phyloP scores from a whole-genome alignment of 2,797 vertebrate species.

The Hypotaenidia philippensis region DNA sequence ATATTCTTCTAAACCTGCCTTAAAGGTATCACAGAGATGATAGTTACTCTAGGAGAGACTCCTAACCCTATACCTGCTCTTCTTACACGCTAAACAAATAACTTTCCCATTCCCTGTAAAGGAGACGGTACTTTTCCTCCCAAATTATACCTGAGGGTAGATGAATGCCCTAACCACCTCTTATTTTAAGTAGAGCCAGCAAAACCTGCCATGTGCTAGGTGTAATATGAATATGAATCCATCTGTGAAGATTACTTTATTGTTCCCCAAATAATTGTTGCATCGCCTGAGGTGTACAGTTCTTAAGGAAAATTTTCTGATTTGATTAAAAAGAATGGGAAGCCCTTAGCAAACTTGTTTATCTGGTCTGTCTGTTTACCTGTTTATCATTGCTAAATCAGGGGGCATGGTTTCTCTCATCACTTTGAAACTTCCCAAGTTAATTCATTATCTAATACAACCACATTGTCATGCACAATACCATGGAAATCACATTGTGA shows the following conservation, averaged over 20 bases:
- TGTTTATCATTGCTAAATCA: not conserved
- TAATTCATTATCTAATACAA: not conserved
- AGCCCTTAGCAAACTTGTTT: not conserved
- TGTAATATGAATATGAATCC: not conserved
- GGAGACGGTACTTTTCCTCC: not conserved
- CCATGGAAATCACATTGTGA: not conserved
- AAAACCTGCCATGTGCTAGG: not conserved
- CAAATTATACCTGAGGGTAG: not conserved
- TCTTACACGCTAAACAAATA: not conserved
- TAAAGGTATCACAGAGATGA: not conserved
- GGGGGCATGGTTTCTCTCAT: not conserved
- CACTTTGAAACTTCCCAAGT: not conserved
- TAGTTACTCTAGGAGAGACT: not conserved
- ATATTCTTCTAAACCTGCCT: not conserved
- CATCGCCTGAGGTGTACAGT: not conserved
- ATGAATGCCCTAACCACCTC: not conserved
- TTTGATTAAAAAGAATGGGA: not conserved
- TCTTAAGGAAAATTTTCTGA: not conserved
- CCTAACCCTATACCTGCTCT: not conserved
- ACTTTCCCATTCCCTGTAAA: not conserved
- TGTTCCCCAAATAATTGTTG: not conserved
- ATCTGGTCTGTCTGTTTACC: conserved; percentile 25
- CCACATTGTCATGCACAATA: not conserved
- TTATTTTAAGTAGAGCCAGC: not conserved
- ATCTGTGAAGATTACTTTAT: not conserved